Percentiles rank a stretch among this genome's conserved stretches.
Evolutionary conservation across 1,140 invertebrate species (phyloP).

Genomic region (Aphis gossypii): DNA sequence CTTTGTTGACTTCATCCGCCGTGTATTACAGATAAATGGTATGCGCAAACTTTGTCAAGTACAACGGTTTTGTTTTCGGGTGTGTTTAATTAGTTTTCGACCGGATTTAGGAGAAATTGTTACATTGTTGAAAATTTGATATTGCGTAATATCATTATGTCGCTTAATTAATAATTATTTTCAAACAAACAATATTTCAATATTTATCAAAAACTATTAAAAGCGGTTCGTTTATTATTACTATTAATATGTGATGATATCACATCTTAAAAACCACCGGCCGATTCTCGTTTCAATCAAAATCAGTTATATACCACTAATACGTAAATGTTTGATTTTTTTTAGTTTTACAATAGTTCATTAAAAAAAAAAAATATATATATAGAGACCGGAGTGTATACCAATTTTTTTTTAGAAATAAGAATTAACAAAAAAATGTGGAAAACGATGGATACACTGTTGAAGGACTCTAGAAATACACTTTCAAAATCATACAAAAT

Average conservation of each 20-base stretch:
- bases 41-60: constrained; percentile 14
- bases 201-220: neutral
- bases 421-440: neutral
- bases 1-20: neutral
- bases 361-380: too few species aligned
- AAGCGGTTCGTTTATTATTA: neutral
- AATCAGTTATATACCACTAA: neutral
- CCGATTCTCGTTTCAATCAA: neutral
- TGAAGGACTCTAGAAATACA: neutral
- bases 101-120: neutral
- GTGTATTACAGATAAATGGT: neutral
- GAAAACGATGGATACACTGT: neutral
- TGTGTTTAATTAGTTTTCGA: constrained; percentile 2
- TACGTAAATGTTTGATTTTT: too few species aligned
- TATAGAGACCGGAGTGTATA: too few species aligned
- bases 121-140: neutral
- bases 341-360: too few species aligned
- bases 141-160: neutral
- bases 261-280: neutral
- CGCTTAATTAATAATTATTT: neutral
- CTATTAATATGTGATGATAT: neutral
- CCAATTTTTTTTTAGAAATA: too few species aligned
- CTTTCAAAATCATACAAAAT: neutral
- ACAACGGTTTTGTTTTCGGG: neutral
- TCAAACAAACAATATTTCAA: neutral